Evolutionary conservation across 2,113 vertebrate genomes (phyloP).

Genomic region (Paradisaea rubra): DNA sequence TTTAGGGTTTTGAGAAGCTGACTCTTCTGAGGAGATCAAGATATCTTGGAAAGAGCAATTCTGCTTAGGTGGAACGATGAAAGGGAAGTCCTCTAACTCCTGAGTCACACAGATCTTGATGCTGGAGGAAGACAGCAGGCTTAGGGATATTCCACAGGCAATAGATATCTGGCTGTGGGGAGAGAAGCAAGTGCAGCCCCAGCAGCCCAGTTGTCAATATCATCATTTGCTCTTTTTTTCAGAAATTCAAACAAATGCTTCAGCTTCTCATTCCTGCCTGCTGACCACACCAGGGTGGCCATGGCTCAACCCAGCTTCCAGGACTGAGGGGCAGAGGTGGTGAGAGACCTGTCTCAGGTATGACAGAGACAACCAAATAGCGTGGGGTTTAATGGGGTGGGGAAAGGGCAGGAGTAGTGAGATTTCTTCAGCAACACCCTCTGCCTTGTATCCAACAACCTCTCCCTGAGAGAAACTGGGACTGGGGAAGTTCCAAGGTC

Average conservation of each 20-base stretch:
- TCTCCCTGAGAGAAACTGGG: not conserved
- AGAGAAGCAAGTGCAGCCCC: not conserved
- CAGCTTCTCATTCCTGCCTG: not conserved
- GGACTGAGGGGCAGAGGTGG: not conserved
- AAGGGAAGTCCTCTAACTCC: not conserved
- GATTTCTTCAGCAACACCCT: not conserved
- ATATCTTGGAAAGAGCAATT: not conserved
- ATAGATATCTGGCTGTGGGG: not conserved
- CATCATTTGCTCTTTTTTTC: not conserved
- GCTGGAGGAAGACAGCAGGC: not conserved
- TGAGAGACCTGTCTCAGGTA: conserved; percentile 38
- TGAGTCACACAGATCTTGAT: not conserved
- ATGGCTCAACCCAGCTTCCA: not conserved
- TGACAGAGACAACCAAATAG: not conserved
- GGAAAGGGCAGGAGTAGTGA: not conserved
- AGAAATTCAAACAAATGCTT: not conserved
- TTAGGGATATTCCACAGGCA: not conserved
- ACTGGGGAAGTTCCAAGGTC: not conserved
- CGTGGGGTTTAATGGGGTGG: not conserved
- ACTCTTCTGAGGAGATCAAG: not conserved
- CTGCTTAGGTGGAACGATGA: not conserved
- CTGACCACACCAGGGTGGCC: not conserved
- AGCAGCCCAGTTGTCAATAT: not conserved
- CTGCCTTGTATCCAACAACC: not conserved
- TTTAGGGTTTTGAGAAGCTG: not conserved